Evolutionary conservation across 2,888 invertebrate species (phyloP), one percentile per base, ranked within the genome.

Genomic region (Rhamnusium bicolor): DNA sequence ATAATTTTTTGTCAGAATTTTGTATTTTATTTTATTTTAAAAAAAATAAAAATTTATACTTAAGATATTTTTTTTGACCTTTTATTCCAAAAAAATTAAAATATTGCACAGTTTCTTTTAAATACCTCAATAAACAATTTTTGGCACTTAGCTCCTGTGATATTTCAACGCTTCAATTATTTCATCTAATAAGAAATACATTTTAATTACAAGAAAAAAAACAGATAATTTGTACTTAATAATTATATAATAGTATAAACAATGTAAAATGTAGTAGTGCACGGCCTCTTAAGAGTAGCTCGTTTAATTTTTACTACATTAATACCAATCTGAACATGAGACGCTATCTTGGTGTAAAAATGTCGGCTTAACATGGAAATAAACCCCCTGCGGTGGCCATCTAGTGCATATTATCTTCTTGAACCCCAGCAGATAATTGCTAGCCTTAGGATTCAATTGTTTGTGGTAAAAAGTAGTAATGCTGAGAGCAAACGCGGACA

Each of bases 291-390:
- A 1, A 6, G 65, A 53, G 32, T 53, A 51, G 53, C 53, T 65
- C 18, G 53, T 65, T 65, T 65, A 65, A 19, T 65, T 65, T 65
- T 65, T 53, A 51, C 65, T 53, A 47, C 53, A 49, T 53, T 27
- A 65, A 53, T 65, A 65, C 53, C 7, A 29, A 65, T 49, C 40
- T 40, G 60, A 51, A 66, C 53, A 51, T 21, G 68, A 68, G 72
- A 72, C 68, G 62, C 46, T 58, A 72, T 68, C 68, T 53, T 12
- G 62, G 56, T 29, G 69, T 69, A 72, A 65, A 72, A 69, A 63
- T 46, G 21, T 62, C 58, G 72, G 58, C 58, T 49, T 56, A 63
- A 60, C 63, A 69, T 72, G 65, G 58, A 53, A 58, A 60, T 10
- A 54, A 68, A 27, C 68, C 72, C 72, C 71, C 65, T 29, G 65